Evolutionary conservation across 2,797 vertebrate genomes (phyloP), one percentile per base, ranked within the genome.

Genomic region (Halcyon badia): DNA sequence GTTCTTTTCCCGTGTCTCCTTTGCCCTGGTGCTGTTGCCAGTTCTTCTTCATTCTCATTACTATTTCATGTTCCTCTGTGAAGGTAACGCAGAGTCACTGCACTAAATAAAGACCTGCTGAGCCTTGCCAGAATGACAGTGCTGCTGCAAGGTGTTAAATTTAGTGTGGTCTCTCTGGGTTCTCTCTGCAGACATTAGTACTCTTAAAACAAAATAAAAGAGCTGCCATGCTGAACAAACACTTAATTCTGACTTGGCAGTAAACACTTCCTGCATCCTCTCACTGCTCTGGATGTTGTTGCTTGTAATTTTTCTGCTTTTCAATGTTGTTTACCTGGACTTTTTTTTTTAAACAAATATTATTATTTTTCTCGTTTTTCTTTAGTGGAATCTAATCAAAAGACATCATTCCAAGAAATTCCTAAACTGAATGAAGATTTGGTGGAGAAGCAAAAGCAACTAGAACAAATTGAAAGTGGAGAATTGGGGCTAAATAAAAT

Each of bases 341-440:
- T 22, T 71, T 20, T 8, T 15, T 70, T 41, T 28, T 93, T 33
- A 19, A 11, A 60, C 10, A 14, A 52, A 49, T 13, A 33, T 42
- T 52, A 44, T 82, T 97, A 30, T 82, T 64, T 79, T 92, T 87
- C 87, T 44, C 80, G 94, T 85, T 69, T 82, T 87, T 30, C 92
- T 97, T 86, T 96, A 99, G 99, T 99, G 99, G 99, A 99, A 94
- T 99, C 99, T 90, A 99, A 98, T 98, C 99, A 99, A 97, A 99
- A 99, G 95, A 98, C 97, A 26, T 99, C 99, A 37, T 99, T 99
- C 48, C 98, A 99, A 94, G 99, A 99, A 98, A 99, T 99, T 94
- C 99, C 99, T 68, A 99, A 99, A 95, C 98, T 99, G 90, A 99
- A 97, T n/a, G 99, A 99, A 95, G 99, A 99, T 83, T 97, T 99